These are phyloP conservation scores for Machaerirhynchus nigripectus DNA, from an alignment of 2,113 vertebrate species.

Conservation along the genomic window DNA sequence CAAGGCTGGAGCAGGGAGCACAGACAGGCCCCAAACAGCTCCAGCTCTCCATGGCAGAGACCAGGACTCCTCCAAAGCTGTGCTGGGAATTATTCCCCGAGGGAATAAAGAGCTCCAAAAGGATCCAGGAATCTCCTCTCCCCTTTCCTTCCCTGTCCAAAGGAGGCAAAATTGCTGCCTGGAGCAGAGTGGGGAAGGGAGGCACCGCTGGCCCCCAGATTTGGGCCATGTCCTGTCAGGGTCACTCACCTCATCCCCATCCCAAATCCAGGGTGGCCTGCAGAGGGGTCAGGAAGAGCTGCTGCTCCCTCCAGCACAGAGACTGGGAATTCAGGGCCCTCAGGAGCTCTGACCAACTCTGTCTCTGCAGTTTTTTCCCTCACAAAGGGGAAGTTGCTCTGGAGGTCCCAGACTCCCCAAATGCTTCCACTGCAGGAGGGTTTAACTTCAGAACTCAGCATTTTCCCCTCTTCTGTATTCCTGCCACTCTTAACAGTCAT, in stretches of 20 bases:
- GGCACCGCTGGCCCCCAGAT: neutral
- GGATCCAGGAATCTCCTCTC: neutral
- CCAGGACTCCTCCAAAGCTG: neutral
- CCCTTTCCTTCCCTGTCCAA: neutral
- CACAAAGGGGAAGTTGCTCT: too few relatives aligned
- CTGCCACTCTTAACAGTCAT: neutral
- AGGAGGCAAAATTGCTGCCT: neutral
- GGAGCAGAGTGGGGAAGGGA: neutral
- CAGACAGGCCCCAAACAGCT: neutral
- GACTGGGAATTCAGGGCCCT: neutral
- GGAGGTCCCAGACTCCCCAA: neutral
- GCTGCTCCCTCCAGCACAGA: neutral
- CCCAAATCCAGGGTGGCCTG: neutral
- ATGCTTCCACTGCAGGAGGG: neutral
- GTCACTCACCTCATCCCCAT: rapidly evolving
- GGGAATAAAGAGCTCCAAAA: neutral
- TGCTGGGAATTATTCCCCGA: neutral
- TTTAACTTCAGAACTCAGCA: neutral
- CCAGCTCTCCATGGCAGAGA: neutral
- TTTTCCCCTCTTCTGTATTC: neutral
- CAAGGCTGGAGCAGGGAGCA: neutral
- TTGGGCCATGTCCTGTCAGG: rapidly evolving
- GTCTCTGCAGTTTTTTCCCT: neutral
- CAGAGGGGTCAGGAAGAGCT: neutral
- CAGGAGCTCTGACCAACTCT: neutral